A percentile compares a stretch with the other conserved stretches of the same genome.
Evolutionary conservation across 2,113 vertebrate species (phyloP).

Genomic region (Eulemur macaco): DNA sequence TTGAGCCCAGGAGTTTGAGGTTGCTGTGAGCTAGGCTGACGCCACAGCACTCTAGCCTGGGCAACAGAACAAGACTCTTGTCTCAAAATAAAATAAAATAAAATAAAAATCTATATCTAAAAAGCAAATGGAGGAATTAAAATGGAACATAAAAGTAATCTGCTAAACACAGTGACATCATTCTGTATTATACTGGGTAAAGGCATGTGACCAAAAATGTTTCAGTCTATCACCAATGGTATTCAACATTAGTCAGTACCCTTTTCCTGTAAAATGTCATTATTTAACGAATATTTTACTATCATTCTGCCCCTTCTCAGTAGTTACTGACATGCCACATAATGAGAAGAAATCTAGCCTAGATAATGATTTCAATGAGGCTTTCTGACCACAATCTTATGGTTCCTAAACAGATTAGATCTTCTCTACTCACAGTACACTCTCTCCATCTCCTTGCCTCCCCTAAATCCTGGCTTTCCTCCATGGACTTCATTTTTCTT

Average conservation of each 20-base stretch:
- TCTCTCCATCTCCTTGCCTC: background rate
- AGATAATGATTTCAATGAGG: background rate
- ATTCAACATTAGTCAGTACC: background rate
- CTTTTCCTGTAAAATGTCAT: slow-evolving; percentile 6
- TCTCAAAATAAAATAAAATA: too few species aligned
- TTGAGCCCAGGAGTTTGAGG: too few species aligned
- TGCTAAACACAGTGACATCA: background rate
- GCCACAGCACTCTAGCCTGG: too few species aligned
- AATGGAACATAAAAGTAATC: background rate
- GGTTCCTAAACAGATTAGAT: background rate
- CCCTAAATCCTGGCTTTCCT: background rate
- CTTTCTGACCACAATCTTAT: background rate
- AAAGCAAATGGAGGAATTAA: background rate
- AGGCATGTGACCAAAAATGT: slow-evolving; percentile 42
- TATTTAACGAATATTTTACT: slow-evolving; percentile 30
- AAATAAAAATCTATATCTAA: background rate
- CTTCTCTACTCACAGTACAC: background rate
- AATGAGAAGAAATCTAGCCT: slow-evolving; percentile 38
- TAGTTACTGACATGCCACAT: slow-evolving; percentile 36
- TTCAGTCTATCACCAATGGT: slow-evolving; percentile 23
- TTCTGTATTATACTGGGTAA: background rate
- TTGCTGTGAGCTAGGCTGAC: too few species aligned
- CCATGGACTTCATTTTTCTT: background rate
- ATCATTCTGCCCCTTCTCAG: slow-evolving; percentile 7
- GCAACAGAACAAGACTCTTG: too few species aligned